A percentile compares a stretch with the other conserved stretches of the same genome.
Evolutionary conservation across 2,797 vertebrate genomes (phyloP).

Genomic region (Pelobates cultripes): DNA sequence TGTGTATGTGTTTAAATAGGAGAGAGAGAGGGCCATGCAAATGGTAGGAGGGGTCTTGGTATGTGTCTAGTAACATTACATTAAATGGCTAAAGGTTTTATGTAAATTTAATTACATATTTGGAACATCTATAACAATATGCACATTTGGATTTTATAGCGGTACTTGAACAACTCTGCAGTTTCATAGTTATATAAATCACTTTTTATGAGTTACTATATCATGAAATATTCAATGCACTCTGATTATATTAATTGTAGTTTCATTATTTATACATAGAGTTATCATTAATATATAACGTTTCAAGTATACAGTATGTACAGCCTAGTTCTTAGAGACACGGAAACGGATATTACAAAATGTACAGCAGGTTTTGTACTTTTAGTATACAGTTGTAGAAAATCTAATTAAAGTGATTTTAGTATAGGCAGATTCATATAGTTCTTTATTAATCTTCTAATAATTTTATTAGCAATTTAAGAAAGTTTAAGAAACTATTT

Average conservation of each 20-base stretch:
- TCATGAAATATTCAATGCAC: constrained; percentile 59
- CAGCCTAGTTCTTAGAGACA: constrained; percentile 34
- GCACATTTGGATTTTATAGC: background rate
- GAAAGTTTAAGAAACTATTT: too few species aligned
- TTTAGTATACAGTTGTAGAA: constrained; percentile 46
- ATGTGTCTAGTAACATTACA: too few species aligned
- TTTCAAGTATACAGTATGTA: constrained; percentile 26
- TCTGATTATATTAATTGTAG: constrained; percentile 29
- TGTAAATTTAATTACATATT: too few species aligned
- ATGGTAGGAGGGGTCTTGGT: too few species aligned
- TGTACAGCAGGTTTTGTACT: constrained; percentile 31
- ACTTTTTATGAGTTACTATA: constrained; percentile 10
- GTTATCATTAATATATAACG: constrained; percentile 46
- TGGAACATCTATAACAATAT: too few species aligned
- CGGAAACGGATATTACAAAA: constrained; percentile 33
- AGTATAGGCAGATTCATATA: too few species aligned
- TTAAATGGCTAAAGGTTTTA: too few species aligned
- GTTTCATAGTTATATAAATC: background rate
- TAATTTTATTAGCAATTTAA: too few species aligned
- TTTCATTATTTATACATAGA: constrained; percentile 49
- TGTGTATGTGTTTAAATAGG: too few species aligned
- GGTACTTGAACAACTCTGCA: background rate
- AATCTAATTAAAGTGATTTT: constrained; percentile 36
- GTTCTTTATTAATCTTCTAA: too few species aligned
- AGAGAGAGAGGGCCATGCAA: too few species aligned